A percentile compares a stretch with the other conserved stretches of the same genome.
phyloP scores from a whole-genome alignment of 2,888 invertebrate species.

The Campoplex nolae region DNA sequence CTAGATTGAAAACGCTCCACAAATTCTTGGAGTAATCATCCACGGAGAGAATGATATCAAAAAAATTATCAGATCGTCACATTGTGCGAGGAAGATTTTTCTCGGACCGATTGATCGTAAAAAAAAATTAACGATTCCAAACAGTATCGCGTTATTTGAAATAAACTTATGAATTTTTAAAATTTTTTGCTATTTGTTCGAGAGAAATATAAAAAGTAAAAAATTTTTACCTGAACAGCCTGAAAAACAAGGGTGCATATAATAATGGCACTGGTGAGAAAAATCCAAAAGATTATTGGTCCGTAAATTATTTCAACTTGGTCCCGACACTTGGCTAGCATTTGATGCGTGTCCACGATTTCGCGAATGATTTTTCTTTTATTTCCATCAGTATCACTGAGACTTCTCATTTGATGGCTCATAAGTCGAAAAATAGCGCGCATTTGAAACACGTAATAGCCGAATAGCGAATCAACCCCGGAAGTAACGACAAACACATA shows the following conservation, averaged over 20 bases:
- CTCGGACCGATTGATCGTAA: too few species aligned
- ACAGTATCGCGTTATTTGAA: too few species aligned
- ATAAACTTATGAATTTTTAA: too few species aligned
- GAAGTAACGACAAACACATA: constrained; percentile 56
- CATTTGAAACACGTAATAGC: constrained; percentile 67
- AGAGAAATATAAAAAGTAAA: neutral
- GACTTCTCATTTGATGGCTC: constrained; percentile 51
- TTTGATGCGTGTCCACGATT: constrained; percentile 54
- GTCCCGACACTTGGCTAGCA: constrained; percentile 56
- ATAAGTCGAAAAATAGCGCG: constrained; percentile 53
- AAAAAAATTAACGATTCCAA: too few species aligned
- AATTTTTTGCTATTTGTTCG: too few species aligned
- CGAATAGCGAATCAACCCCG: constrained; percentile 69
- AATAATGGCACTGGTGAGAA: constrained; percentile 65
- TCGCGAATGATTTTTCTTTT: constrained; percentile 21
- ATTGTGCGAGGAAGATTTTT: too few species aligned
- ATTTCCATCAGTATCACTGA: constrained; percentile 6
- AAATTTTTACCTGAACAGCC: constrained; percentile 57
- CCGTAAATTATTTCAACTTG: constrained; percentile 64
- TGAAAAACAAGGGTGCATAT: constrained; percentile 67
- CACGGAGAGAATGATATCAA: too few species aligned
- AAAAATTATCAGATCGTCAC: too few species aligned
- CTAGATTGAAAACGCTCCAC: too few species aligned
- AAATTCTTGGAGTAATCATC: too few species aligned
- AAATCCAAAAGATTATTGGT: constrained; percentile 63